Conservation (phyloP, 1,140 invertebrate species). For the Neotoxoptera formosana region DNA sequence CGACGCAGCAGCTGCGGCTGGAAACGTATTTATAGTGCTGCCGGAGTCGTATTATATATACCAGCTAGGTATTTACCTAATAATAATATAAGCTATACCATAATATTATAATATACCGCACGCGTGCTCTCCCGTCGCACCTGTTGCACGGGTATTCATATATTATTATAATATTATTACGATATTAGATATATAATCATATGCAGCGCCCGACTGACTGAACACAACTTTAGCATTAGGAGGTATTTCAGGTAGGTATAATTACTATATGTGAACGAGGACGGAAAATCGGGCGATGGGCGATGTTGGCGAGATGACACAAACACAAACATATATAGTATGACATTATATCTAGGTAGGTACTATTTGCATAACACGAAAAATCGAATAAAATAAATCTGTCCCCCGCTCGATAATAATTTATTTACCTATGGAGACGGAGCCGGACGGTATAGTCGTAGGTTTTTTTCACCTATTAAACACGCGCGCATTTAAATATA, state of each 20-base stretch:
- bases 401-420: not conserved
- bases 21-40: not conserved
- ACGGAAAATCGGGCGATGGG: not conserved
- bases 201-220: too few relatives aligned
- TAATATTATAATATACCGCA: not conserved
- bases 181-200: too few relatives aligned
- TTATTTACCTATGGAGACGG: too few relatives aligned
- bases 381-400: constrained; percentile 6
- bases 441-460: not conserved
- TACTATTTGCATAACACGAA: not conserved
- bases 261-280: too few relatives aligned
- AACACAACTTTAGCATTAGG: too few relatives aligned
- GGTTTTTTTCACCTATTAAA: not conserved
- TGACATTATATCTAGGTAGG: too few relatives aligned
- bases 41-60: too few relatives aligned
- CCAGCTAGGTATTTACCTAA: too few relatives aligned
- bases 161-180: too few relatives aligned
- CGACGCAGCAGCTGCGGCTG: not conserved
- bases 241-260: too few relatives aligned
- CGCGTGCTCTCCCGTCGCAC: not conserved
- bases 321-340: not conserved
- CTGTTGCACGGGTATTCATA: not conserved
- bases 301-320: not conserved
- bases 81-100: not conserved
- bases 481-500: not conserved